Evolutionary conservation across 23 tunicate genomes (phyloP).

Genomic region (Styela clava): DNA sequence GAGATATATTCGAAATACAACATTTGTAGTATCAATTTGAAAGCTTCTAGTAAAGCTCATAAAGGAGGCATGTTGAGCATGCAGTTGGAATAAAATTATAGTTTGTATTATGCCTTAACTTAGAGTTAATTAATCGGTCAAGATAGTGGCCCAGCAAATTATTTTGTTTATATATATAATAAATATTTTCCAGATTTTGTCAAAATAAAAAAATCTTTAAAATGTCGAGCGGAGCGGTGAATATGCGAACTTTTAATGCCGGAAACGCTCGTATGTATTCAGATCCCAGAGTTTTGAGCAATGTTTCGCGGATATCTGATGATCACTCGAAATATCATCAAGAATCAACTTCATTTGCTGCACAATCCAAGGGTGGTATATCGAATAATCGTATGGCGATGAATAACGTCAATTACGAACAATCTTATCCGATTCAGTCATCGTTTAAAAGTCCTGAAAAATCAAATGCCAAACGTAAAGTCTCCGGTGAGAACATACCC

Average conservation of each 20-base stretch:
- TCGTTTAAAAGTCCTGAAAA: background rate
- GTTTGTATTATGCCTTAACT: too few species aligned
- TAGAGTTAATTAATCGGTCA: too few species aligned
- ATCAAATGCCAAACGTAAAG: background rate
- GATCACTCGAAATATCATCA: constrained; percentile 5
- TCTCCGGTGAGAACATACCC: background rate
- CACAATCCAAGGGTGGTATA: background rate
- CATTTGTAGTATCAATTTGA: too few species aligned
- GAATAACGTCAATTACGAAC: constrained; percentile 9
- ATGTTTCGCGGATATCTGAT: background rate
- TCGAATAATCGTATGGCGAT: background rate
- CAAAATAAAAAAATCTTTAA: too few species aligned
- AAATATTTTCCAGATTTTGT: too few species aligned
- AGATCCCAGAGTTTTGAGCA: background rate
- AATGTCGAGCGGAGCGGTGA: constrained; percentile 2
- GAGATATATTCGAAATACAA: too few species aligned
- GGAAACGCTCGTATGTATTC: background rate
- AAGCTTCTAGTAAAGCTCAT: too few species aligned
- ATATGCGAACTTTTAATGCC: background rate
- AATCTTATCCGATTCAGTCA: constrained; percentile 7
- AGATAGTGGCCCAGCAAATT: too few species aligned
- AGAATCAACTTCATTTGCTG: constrained; percentile 1
- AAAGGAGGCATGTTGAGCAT: too few species aligned
- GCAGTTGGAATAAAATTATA: too few species aligned
- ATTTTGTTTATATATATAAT: too few species aligned